phyloP scores from a whole-genome alignment of 64 coral and sea anemone species.

The Pachyseris speciosa region DNA sequence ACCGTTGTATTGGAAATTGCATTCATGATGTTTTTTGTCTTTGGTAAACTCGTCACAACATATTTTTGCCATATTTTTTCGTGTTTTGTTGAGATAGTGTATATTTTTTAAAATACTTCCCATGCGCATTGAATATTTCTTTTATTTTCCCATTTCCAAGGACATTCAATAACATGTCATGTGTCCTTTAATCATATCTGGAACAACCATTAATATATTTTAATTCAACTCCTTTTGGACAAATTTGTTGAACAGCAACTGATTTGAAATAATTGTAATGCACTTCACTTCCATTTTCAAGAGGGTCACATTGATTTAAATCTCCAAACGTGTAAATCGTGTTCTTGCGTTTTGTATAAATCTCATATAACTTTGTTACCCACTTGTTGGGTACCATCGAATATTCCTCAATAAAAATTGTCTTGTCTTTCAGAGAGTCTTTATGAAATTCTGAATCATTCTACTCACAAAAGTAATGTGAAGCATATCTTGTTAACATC shows the following conservation, averaged over 20 bases:
- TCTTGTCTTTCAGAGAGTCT: background rate
- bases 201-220: background rate
- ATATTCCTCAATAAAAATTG: conserved; percentile 51
- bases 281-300: conserved; percentile 3
- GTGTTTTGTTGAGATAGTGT: conserved; percentile 9
- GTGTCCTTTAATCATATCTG: background rate
- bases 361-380: conserved; percentile 6
- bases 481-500: conserved; percentile 1
- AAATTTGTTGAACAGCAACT: background rate
- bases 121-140: background rate
- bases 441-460: background rate
- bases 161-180: background rate
- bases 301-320: background rate
- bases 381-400: conserved; percentile 29
- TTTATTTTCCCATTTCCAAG: background rate
- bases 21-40: background rate
- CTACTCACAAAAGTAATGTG: conserved; percentile 45
- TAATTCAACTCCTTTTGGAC: background rate
- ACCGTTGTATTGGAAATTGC: background rate
- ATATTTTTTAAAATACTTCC: background rate
- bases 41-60: background rate
- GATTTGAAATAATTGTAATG: background rate
- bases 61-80: background rate
- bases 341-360: background rate
- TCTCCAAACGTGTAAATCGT: conserved; percentile 21